These are phyloP conservation scores for Drosophila ananassae DNA, from an alignment of 1,140 invertebrate genomes.

Conservation along the genomic window DNA sequence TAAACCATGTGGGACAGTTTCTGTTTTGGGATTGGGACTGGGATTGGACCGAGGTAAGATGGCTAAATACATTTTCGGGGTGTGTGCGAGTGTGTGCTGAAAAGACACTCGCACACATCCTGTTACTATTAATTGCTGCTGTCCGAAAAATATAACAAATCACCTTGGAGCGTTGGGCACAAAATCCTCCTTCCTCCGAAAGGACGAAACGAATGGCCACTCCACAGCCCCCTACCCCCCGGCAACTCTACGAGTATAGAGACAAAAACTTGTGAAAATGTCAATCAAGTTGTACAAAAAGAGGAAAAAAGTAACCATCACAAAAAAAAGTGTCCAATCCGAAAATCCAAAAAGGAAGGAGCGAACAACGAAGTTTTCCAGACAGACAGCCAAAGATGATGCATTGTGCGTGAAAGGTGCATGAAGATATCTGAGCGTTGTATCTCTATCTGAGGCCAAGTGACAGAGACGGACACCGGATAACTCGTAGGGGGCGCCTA, in stretches of 20 bases:
- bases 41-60: constrained; percentile 31
- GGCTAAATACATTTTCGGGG: constrained; percentile 14
- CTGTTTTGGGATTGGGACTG: constrained; percentile 37
- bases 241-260: constrained; percentile 48
- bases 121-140: constrained; percentile 83
- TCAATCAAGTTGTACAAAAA: constrained; percentile 77
- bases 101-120: constrained; percentile 71
- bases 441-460: constrained; percentile 73
- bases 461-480: constrained; percentile 64
- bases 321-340: constrained; percentile 6
- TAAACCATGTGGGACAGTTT: constrained; percentile 50
- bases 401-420: constrained; percentile 82
- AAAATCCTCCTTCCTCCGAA: constrained; percentile 37
- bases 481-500: constrained; percentile 74
- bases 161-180: constrained; percentile 68
- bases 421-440: constrained; percentile 73
- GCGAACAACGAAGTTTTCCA: constrained; percentile 72
- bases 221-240: constrained; percentile 10
- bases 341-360: constrained; percentile 28
- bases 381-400: constrained; percentile 80
- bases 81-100: constrained; percentile 17
- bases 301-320: constrained; percentile 26
- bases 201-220: constrained; percentile 63
- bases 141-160: constrained; percentile 83
- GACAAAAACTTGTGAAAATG: constrained; percentile 82